Evolutionary conservation across 2,797 vertebrate species (phyloP), one percentile per base, ranked within the genome.

Genomic region (Rhadinocentrus ornatus): DNA sequence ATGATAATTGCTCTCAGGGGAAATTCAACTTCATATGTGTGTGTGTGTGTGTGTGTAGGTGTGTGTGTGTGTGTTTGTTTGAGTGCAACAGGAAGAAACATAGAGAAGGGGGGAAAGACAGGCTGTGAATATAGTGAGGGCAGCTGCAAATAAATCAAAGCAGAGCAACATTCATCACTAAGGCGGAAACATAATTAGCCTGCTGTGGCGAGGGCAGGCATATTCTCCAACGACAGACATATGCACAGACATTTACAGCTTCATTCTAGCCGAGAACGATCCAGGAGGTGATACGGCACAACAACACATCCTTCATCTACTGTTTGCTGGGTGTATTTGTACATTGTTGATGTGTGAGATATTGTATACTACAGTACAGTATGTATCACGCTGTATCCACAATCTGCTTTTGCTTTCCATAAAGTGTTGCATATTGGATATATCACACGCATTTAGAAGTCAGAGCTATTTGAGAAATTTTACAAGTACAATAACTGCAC

Each of bases 1-100:
- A 44, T 78, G 68, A 80, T 92, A 91, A 93, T 91, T 92, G 87
- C 84, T 85, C 90, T 84, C 85, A 44, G 56, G 87, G 79, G 89
- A 70, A 63, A 77, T 74, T 71, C 53, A 65, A 65, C 75, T 69
- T 71, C 52, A 44, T 73, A 70, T 62, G 8, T 3, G 13, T 39
- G 34, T 46, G 53, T 41, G 65, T 41, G 69, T 26, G 32, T 50
- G 54, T 52, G 66, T 56, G 56, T 35, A 62, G 35, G 69, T 22
- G 44, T 50, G 54, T 3, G 16, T 31, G 50, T 46, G 53, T 41
- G 67, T 41, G 71, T 26, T 37, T 50, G 54, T 53, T 63, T 56
- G 53, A 27, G 65, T 41, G 69, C 39, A 53, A 32, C 3, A 61
- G 3, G 39, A 20, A 41, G 35, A 20, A 46, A 20, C n/a, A 11